phyloP scores from a whole-genome alignment of 1,140 invertebrate genomes.

The Saxidomus purpurata region DNA sequence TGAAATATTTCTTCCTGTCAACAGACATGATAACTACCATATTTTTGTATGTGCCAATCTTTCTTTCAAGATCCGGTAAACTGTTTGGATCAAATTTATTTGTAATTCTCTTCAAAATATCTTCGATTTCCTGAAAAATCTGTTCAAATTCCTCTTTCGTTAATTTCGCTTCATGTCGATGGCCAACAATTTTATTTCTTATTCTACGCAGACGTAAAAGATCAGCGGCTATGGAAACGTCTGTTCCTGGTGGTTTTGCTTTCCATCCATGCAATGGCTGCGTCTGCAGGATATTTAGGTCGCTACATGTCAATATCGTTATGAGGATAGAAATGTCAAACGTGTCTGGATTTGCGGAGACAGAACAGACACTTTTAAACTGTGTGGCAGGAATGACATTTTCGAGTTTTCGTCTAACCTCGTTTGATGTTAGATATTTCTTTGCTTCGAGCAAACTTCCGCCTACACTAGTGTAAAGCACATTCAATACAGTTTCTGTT shows the following conservation, averaged over 20 bases:
- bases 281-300: too few relatives aligned
- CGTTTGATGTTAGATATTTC: background rate
- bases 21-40: background rate
- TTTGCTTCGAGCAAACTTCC: background rate
- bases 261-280: background rate
- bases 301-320: too few relatives aligned
- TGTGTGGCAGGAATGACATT: background rate
- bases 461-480: background rate
- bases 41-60: background rate
- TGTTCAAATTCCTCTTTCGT: background rate
- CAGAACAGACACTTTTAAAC: background rate
- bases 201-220: background rate
- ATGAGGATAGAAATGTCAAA: background rate
- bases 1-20: background rate
- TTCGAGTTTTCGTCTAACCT: background rate
- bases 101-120: background rate
- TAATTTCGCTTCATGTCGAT: background rate
- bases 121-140: background rate
- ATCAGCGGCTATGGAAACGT: background rate
- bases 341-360: background rate
- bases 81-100: background rate
- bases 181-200: background rate
- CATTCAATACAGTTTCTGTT: background rate
- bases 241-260: background rate
- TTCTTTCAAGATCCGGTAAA: background rate